Conservation (phyloP, 2,888 invertebrate species). For the Eledone cirrhosa region DNA sequence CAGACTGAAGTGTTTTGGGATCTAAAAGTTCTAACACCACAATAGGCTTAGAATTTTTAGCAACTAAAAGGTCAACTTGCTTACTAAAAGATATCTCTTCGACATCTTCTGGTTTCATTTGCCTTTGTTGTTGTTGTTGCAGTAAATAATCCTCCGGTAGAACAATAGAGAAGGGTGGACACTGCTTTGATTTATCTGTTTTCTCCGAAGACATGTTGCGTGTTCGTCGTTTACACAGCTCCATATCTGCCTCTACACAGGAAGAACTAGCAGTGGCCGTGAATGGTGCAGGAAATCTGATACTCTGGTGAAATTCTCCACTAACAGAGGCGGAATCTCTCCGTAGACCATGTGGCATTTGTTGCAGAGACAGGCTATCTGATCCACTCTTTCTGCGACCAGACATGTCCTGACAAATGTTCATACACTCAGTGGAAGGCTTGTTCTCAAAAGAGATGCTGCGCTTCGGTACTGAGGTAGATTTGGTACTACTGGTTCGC, state of each 20-base stretch:
- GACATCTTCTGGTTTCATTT: neutral
- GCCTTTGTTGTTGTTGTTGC: slow-evolving; percentile 1
- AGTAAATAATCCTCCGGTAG: neutral
- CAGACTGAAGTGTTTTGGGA: slow-evolving; percentile 60
- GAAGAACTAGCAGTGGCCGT: neutral
- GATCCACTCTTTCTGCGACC: slow-evolving; percentile 9
- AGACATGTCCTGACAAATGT: slow-evolving; percentile 1
- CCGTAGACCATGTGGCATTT: neutral
- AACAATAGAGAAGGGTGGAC: neutral
- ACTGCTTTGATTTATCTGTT: neutral
- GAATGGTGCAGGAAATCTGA: neutral
- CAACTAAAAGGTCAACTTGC: slow-evolving; percentile 20
- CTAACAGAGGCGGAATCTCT: slow-evolving; percentile 7
- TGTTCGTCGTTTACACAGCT: neutral
- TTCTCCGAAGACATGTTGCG: neutral
- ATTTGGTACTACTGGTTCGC: slow-evolving; percentile 24
- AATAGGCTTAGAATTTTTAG: slow-evolving; percentile 69
- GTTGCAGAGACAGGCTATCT: neutral
- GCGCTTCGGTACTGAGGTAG: neutral
- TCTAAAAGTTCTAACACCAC: slow-evolving; percentile 74
- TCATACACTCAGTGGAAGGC: slow-evolving; percentile 6
- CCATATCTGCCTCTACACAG: neutral
- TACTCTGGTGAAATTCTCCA: neutral
- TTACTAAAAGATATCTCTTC: slow-evolving; percentile 26
- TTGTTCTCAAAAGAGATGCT: slow-evolving; percentile 1